phyloP scores from a whole-genome alignment of 2,797 vertebrate species.

The Myotis vivesi region DNA sequence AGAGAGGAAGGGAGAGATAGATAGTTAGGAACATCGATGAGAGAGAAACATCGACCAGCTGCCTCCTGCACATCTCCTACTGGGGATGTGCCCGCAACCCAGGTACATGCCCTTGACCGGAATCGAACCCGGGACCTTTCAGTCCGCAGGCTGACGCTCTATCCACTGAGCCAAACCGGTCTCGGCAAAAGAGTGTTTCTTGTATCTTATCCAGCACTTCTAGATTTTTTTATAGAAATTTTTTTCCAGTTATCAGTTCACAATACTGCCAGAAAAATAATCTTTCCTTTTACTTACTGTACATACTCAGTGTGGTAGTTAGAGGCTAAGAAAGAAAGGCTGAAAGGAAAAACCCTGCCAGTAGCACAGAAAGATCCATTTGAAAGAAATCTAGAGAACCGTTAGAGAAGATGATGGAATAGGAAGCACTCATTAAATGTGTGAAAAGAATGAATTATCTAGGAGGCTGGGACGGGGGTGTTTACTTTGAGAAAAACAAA shows the following conservation, averaged over 20 bases:
- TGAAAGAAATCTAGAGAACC: background rate
- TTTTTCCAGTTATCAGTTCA: background rate
- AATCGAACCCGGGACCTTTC: too few relatives aligned
- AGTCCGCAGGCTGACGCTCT: too few relatives aligned
- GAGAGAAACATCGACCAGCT: too few relatives aligned
- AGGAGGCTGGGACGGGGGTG: background rate
- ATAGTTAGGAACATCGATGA: too few relatives aligned
- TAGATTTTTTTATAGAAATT: background rate
- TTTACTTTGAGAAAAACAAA: background rate
- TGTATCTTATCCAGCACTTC: background rate
- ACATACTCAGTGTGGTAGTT: background rate
- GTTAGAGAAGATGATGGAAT: background rate
- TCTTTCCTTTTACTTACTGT: background rate
- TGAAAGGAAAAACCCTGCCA: background rate
- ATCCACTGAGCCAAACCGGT: too few relatives aligned
- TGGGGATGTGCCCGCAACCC: too few relatives aligned
- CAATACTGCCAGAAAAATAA: background rate
- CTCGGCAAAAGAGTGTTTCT: background rate
- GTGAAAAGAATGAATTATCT: constrained; percentile 4
- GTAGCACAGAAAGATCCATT: background rate
- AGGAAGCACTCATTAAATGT: background rate
- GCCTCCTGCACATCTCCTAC: too few relatives aligned
- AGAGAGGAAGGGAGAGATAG: too few relatives aligned
- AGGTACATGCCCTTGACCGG: too few relatives aligned
- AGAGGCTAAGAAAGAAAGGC: background rate